Evolutionary conservation across 2,888 invertebrate species (phyloP).

Genomic region (Lissocephala sabroskyi): DNA sequence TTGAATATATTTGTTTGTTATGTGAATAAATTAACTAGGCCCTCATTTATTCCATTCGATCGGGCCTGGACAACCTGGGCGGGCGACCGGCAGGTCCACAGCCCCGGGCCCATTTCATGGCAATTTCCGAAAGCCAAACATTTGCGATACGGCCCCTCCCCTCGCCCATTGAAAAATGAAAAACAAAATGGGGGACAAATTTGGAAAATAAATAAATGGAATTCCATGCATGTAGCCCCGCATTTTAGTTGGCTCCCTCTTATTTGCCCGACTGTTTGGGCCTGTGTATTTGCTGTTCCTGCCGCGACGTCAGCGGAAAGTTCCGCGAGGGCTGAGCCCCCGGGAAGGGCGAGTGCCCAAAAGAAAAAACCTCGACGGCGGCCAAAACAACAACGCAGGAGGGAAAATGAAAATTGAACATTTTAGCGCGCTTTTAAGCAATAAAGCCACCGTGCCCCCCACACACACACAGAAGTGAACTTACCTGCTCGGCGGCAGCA

Average conservation of each 20-base stretch:
- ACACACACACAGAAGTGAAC: constrained; percentile 15
- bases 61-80: no score
- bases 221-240: constrained; percentile 37
- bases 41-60: no score
- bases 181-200: constrained; percentile 10
- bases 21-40: constrained; percentile 16
- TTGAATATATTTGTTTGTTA: constrained; percentile 14
- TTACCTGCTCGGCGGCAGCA: constrained; percentile 48
- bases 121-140: constrained; percentile 35
- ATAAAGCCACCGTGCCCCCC: constrained; percentile 20
- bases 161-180: no score
- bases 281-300: constrained; percentile 12
- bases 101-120: constrained; percentile 25
- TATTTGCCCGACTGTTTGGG: constrained; percentile 7
- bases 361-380: constrained; percentile 40
- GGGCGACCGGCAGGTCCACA: constrained; percentile 3
- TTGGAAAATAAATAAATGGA: constrained; percentile 60
- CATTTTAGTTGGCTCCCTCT: constrained; percentile 2
- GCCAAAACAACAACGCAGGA: no score
- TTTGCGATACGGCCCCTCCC: no score
- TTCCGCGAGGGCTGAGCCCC: no score
- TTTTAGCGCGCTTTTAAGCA: constrained; percentile 65
- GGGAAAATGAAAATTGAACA: constrained; percentile 59
- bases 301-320: no score
- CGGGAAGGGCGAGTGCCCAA: no score